Evolutionary conservation across 1,140 invertebrate genomes (phyloP), one percentile per base, ranked within the genome.

Genomic region (Gonatopus flavifemur): DNA sequence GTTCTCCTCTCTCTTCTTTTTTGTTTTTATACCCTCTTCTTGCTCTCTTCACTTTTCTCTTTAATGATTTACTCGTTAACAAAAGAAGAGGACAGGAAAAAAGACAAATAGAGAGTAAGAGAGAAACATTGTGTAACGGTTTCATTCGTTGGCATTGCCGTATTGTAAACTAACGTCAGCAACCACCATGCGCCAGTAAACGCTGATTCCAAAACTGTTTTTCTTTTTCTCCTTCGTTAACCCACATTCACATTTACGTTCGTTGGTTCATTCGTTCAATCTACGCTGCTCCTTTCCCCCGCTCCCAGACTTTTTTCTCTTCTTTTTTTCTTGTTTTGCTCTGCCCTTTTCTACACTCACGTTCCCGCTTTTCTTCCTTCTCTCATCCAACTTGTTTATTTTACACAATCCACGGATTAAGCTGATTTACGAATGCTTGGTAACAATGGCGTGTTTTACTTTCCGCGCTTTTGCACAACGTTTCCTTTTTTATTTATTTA

Each of bases 201-300:
- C 48, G 64, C 55, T 59, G 63, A 64, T 61, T 58, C 57, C 45
- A 49, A 64, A 66, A 62, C 49, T 62, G 52, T 64, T 65, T 57
- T 59, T 56, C 52, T 63, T 67, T 69, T 63, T 65, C 52, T 54
- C 55, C 57, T 67, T 72, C 69, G 66, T 72, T 72, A 72, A 67
- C 66, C 69, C 64, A 70, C 65, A 70, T 72, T 70, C 67, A 70
- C 53, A 54, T 40, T 31, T 33, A 43, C 16, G 46, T 39, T 37
- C 31, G 22, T n/a, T n/a, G n/a, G n/a, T n/a, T n/a, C n/a, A n/a
- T n/a, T n/a, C n/a, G n/a, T n/a, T n/a, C n/a, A n/a, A 38, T 25
- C 36, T 31, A 33, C 15, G 16, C 12, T 41, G 8, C 32, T n/a
- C 24, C 12, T 10, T 16, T 28, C 33, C 24, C 28, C 24, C 42